Base-by-base conservation (phyloP, 2,113 vertebrate species). In the Chamaea fasciata region DNA sequence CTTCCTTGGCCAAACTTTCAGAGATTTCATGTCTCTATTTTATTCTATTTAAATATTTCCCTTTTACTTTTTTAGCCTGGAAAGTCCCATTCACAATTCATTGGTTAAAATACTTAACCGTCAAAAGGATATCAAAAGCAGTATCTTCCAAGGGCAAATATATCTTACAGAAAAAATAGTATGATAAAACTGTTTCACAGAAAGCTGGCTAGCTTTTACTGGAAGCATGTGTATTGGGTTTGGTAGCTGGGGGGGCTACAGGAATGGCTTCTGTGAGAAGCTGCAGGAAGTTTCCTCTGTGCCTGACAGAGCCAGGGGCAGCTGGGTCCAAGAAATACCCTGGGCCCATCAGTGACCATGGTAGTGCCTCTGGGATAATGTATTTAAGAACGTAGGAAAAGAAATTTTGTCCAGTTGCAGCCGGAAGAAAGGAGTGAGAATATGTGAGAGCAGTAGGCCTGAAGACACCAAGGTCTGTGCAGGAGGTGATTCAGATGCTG, bases 311-410 rank as follows among this genome's bases (percentile, higher is more conserved):
- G 27, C 19, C 52, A 83, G 15, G 11, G 14, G 31, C 67, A 84
- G 8, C 14, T 11, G 20, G 3, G 19, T 44, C 27, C 7, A 14
- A 37, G 35, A 23, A 2, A 4, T 5, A 19, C 10, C 19, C 4
- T 1, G 0, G 42, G 15, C 15, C 17, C 31, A 17, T 15, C 6
- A 1, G 39, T 2, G 14, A 7, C 7, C 6, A 0, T 17, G n/a
- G 13, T 8, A 60, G 13, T 16, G 10, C 19, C n/a, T 60, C 52
- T 35, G 19, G 53, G 5, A 53, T 33, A 27, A 46, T 5, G 10
- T 14, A 5, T 5, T 41, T 28, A 21, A 53, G n/a, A 60, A 65
- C 27, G 8, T 5, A 7, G 21, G 17, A 1, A 2, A 14, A 15
- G 24, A 15, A 23, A 46, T 24, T 2, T 7, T 15, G 13, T 22